Base-by-base conservation (phyloP, 2,888 invertebrate genomes). In the Agonopterix arenella region DNA sequence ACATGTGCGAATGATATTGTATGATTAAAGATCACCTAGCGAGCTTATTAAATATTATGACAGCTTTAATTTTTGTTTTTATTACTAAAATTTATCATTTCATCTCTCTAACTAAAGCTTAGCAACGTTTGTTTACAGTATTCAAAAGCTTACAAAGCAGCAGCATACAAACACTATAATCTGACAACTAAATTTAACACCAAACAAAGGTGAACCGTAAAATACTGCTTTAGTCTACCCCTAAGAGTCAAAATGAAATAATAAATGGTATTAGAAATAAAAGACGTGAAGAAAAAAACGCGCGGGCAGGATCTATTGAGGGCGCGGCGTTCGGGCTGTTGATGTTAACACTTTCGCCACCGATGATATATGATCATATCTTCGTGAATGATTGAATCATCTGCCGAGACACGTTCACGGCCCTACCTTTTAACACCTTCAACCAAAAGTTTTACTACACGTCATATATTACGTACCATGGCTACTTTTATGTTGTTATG, bases 311-410 rank as follows among this genome's bases (percentile, higher is more conserved):
- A 76, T 70, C 71, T 69, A 80, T 82, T 76, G 74, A 77, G 68
- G 66, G 66, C 60, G 66, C 64, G 59, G 62, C 60, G 57, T 56
- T 8, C 64, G 64, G 64, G 62, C 70, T 70, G 68, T 64, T 62
- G 59, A 61, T 77, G 74, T 79, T 84, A 79, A 84, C 84, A 84
- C 84, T 84, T 85, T 85, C 74, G 78, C 81, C 73, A 71, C 74
- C 68, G 76, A 84, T 86, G 88, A 86, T 86, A 83, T 82, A 85
- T 76, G 85, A 83, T 84, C 75, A 83, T 84, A 80, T 81, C 80
- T 77, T 66, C 72, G 82, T 86, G 86, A 88, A 84, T 85, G 86
- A 88, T 88, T 82, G 86, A 85, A 85, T 88, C 82, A 80, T 86
- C 82, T 78, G 74, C 74, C 75, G 74, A 64, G 84, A 85, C 86